Evolutionary conservation across 1,140 invertebrate genomes (phyloP).

Genomic region (Anagrus nilaparvatae): DNA sequence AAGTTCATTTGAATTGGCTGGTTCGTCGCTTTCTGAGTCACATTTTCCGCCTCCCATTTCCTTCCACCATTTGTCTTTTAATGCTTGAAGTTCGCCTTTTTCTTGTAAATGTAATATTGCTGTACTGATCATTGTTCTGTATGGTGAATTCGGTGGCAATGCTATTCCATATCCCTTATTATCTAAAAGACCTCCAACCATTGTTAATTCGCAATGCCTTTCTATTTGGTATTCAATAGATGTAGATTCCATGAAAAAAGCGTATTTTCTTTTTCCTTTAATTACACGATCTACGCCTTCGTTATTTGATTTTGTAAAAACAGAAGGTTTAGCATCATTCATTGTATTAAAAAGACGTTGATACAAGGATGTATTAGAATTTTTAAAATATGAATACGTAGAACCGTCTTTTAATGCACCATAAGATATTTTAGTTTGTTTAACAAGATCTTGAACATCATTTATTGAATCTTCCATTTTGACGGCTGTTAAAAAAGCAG

Average conservation of each 20-base stretch:
- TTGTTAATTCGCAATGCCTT: constrained; percentile 62
- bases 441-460: constrained; percentile 80
- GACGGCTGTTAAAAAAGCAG: constrained; percentile 87
- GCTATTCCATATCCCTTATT: constrained; percentile 75
- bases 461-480: constrained; percentile 77
- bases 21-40: constrained; percentile 37
- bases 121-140: constrained; percentile 58
- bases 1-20: constrained; percentile 40
- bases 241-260: constrained; percentile 63
- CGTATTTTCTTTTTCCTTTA: constrained; percentile 51
- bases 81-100: constrained; percentile 56
- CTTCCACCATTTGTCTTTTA: constrained; percentile 85
- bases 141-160: constrained; percentile 60
- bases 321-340: constrained; percentile 63
- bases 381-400: constrained; percentile 42
- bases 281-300: constrained; percentile 78
- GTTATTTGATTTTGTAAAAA: constrained; percentile 67
- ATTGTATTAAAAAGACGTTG: constrained; percentile 73
- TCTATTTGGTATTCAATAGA: constrained; percentile 55
- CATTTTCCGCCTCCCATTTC: constrained; percentile 38
- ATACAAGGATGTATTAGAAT: constrained; percentile 61
- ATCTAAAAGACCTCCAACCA: constrained; percentile 67
- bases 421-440: constrained; percentile 81
- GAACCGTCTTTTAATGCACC: constrained; percentile 66
- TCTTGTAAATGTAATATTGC: constrained; percentile 75